phyloP scores from a whole-genome alignment of 2,113 vertebrate genomes.

The Empidonax alnorum region DNA sequence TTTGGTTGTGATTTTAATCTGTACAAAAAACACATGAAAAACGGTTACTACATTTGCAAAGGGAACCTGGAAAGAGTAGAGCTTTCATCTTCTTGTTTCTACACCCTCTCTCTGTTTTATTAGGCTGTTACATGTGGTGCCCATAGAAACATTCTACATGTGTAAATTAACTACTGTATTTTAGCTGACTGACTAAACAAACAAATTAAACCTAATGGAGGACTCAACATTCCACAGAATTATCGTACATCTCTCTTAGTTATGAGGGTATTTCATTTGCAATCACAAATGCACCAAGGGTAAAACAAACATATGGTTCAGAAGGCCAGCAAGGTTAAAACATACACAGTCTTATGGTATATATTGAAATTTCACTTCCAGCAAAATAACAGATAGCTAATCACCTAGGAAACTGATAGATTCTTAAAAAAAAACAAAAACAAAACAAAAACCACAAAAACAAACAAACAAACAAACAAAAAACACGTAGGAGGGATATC shows the following conservation, averaged over 20 bases:
- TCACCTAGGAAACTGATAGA: background rate
- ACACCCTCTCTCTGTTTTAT: background rate
- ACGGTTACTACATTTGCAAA: background rate
- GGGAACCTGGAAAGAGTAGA: background rate
- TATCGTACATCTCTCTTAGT: background rate
- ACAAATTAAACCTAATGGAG: background rate
- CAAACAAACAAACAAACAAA: background rate
- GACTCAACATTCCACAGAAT: background rate
- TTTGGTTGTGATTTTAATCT: background rate
- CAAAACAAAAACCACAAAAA: background rate
- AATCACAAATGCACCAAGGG: background rate
- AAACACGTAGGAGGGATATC: background rate
- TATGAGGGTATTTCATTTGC: background rate
- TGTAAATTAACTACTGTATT: background rate
- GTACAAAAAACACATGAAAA: background rate
- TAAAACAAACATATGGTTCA: background rate
- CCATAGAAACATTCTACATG: background rate
- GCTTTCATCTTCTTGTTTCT: background rate
- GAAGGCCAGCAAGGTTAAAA: background rate
- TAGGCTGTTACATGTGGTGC: rapidly evolving
- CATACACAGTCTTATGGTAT: background rate
- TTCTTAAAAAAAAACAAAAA: background rate
- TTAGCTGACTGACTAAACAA: background rate
- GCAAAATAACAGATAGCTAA: background rate
- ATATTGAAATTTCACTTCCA: background rate